A percentile compares a stretch with the other conserved stretches of the same genome.
Conservation (phyloP, 2,113 vertebrate species). For the Arizona elegans region DNA sequence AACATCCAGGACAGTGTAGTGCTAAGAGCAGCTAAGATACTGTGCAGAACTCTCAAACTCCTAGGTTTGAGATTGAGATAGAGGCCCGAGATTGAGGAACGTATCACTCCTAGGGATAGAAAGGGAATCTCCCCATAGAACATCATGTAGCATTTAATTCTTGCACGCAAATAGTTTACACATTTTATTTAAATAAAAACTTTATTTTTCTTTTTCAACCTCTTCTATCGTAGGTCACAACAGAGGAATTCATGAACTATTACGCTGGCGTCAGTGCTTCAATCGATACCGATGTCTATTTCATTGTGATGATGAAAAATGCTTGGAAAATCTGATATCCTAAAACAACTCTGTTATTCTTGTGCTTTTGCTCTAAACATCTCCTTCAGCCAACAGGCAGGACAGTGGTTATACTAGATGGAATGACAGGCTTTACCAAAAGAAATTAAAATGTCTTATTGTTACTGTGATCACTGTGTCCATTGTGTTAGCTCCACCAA, state of each 20-base stretch:
- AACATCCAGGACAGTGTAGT: not conserved
- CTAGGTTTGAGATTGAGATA: not conserved
- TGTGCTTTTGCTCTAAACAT: not conserved
- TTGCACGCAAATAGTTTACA: not conserved
- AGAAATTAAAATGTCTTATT: not conserved
- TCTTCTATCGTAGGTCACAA: constrained; percentile 79
- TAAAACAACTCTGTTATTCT: constrained; percentile 1
- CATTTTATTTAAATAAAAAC: not conserved
- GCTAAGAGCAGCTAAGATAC: not conserved
- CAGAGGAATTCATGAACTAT: constrained; percentile 93
- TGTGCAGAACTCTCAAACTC: not conserved
- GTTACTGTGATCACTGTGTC: not conserved
- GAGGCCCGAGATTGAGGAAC: not conserved
- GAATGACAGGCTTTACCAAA: constrained; percentile 5
- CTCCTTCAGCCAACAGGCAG: not conserved
- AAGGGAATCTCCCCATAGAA: not conserved
- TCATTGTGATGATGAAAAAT: constrained; percentile 92
- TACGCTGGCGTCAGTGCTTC: constrained; percentile 93
- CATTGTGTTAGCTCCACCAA: not conserved
- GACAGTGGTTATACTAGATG: not conserved
- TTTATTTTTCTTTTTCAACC: constrained; percentile 46
- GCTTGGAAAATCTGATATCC: constrained; percentile 82
- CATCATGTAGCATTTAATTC: not conserved
- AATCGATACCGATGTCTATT: constrained; percentile 89
- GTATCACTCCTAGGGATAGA: not conserved